phyloP scores from a whole-genome alignment of 2,797 vertebrate genomes.

The Etheostoma nigrum region DNA sequence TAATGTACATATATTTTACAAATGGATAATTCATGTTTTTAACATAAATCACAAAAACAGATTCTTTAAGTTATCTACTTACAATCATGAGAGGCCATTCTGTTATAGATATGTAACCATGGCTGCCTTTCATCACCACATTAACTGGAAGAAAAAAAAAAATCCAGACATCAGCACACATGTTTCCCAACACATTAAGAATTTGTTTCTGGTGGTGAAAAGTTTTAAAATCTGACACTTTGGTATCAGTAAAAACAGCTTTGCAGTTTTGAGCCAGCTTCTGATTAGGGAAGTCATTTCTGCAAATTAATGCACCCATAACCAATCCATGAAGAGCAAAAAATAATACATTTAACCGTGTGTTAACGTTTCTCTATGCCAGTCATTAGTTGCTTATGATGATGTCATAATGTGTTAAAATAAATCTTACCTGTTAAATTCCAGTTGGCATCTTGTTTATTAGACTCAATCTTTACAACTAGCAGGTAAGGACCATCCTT shows the following conservation, averaged over 20 bases:
- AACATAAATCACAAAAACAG: background rate
- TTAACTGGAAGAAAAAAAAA: slow-evolving; percentile 78
- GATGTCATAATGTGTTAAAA: background rate
- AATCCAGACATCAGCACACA: slow-evolving; percentile 27
- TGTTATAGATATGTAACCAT: slow-evolving; percentile 90
- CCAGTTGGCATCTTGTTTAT: slow-evolving; percentile 81
- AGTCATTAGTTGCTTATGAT: background rate
- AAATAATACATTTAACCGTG: background rate
- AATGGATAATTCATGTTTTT: background rate
- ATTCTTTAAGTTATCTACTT: slow-evolving; percentile 70
- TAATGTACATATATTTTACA: background rate
- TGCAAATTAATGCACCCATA: background rate
- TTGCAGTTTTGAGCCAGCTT: background rate
- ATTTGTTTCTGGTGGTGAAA: background rate
- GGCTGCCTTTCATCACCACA: slow-evolving; percentile 88
- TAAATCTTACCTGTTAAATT: slow-evolving; percentile 86
- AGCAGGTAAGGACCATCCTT: slow-evolving; percentile 90
- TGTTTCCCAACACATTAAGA: background rate
- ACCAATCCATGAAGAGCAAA: background rate
- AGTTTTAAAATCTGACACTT: background rate
- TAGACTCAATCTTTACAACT: slow-evolving; percentile 81
- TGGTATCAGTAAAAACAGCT: background rate
- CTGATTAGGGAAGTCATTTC: background rate
- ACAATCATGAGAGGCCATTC: slow-evolving; percentile 94
- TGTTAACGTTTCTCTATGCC: background rate